Evolutionary conservation across 1,140 invertebrate species (phyloP), one percentile per base, ranked within the genome.

Genomic region (Muscidifurax raptorellus): DNA sequence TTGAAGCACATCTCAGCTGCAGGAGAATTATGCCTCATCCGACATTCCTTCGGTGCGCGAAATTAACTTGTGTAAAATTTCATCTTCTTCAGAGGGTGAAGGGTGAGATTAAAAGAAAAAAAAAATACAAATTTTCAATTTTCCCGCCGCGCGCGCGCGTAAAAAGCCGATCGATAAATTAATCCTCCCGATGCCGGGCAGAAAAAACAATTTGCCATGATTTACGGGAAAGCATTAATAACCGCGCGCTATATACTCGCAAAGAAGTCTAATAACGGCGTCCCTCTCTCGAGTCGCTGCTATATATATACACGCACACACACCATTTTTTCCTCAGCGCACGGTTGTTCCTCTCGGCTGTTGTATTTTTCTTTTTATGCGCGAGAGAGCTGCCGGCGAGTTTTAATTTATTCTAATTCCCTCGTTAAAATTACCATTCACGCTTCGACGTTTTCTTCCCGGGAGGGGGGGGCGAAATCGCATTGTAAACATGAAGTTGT

Each of bases 401-500:
- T 83, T 78, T 71, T 64, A 84, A 84, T 79, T 74, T 79, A 84
- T 84, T 84, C 74, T 74, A 84, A 84, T 80, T 80, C 52, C 47
- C 83, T 80, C 77, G 52, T 80, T 80, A 32, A 75, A 84, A 80
- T 80, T 80, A 47, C 77, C 83, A 80, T 84, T 80, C 83, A 80
- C 69, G 83, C 69, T 79, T 71, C 59, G 40, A 30, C 72, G 59
- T 69, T 82, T 79, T 30, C 44, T 79, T 30, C 44, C 15, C 28
- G 66, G 59, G 66, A 64, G 40, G 9, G 66, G 75, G 40, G 9
- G 9, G 64, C 25, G 52, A 78, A 78, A 84, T 84, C 76, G 40
- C 66, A 78, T 64, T 72, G 82, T 84, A 84, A 83, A 84, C 76
- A 77, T 12, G 1, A 59, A 59, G 4, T n/a, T 22, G 52, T 59